A percentile compares a stretch with the other conserved stretches of the same genome.
phyloP scores from a whole-genome alignment of 2,888 invertebrate genomes.

The Adela reaumurella region DNA sequence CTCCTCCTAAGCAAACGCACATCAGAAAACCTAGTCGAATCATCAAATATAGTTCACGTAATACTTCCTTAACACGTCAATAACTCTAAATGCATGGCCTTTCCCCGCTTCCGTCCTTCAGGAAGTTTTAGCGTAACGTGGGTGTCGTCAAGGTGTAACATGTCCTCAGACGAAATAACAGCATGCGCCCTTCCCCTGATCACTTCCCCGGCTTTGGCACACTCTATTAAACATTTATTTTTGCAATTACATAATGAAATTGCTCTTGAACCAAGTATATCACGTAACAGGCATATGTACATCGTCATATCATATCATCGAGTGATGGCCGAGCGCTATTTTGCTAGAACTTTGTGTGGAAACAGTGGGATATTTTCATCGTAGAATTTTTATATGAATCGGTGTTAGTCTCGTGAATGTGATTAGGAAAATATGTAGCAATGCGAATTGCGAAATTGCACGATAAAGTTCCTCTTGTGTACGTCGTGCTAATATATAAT shows the following conservation, averaged over 20 bases:
- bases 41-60: too few species aligned
- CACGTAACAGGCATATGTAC: too few species aligned
- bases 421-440: conserved; percentile 21
- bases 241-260: too few species aligned
- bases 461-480: conserved; percentile 54
- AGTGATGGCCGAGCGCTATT: background rate
- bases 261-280: too few species aligned
- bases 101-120: conserved; percentile 10
- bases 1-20: background rate
- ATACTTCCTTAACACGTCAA: conserved; percentile 19
- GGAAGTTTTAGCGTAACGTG: conserved; percentile 2
- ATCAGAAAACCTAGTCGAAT: background rate
- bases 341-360: background rate
- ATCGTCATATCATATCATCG: background rate
- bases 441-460: conserved; percentile 40
- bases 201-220: background rate
- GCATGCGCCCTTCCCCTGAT: background rate
- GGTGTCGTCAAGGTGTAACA: background rate
- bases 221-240: too few species aligned
- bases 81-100: conserved; percentile 32
- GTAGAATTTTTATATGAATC: background rate
- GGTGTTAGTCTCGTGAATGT: background rate
- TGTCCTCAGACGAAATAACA: background rate
- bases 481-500: conserved; percentile 35
- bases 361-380: too few species aligned